Evolutionary conservation across 2,797 vertebrate genomes (phyloP).

Genomic region (Sebastiscus tertius): DNA sequence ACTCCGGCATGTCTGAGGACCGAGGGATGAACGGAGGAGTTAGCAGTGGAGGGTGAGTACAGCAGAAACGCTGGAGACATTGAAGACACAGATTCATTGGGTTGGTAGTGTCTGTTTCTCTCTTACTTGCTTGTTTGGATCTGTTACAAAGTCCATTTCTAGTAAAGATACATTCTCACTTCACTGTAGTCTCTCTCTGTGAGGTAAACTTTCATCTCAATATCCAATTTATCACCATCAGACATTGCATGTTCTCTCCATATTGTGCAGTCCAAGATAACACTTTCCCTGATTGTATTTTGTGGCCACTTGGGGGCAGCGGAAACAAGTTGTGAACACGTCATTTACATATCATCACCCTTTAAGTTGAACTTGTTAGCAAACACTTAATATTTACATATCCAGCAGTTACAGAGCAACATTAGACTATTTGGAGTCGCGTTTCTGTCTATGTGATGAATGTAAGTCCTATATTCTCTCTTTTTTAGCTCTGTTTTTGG

Average conservation of each 20-base stretch:
- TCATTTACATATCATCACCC: neutral
- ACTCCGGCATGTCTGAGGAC: slow-evolving; percentile 74
- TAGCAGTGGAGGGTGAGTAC: slow-evolving; percentile 77
- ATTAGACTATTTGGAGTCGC: neutral
- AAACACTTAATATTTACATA: neutral
- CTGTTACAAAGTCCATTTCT: neutral
- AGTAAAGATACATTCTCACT: neutral
- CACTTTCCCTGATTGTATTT: neutral
- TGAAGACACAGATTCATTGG: neutral
- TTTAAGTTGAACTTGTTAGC: neutral
- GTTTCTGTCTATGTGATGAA: neutral
- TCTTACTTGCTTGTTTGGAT: neutral
- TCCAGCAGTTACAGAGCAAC: neutral
- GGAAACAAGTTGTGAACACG: neutral
- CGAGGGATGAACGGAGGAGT: slow-evolving; percentile 73
- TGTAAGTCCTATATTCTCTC: neutral
- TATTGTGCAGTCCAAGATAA: neutral
- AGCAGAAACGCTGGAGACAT: slow-evolving; percentile 8
- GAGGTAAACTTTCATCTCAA: neutral
- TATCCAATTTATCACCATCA: neutral
- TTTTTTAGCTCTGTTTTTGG: neutral
- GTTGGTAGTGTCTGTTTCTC: neutral
- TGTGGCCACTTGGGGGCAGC: neutral
- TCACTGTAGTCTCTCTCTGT: neutral
- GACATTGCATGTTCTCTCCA: neutral